Conservation (phyloP, 2,113 vertebrate genomes). For the Mustela lutreola region DNA sequence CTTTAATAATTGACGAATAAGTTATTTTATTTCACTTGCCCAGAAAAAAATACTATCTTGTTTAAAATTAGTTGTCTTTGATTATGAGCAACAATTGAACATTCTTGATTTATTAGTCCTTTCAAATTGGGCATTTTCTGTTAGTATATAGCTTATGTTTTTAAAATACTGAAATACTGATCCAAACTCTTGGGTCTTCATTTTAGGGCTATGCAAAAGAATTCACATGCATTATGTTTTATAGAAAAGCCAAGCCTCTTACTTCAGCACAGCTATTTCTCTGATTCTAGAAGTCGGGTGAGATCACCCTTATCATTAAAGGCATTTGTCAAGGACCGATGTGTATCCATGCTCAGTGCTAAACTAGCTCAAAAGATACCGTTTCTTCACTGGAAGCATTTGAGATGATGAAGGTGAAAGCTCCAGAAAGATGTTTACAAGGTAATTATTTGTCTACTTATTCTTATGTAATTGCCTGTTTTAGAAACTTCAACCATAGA, state of each 20-base stretch:
- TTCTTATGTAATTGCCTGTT: not conserved
- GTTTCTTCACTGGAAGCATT: not conserved
- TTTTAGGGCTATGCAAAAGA: not conserved
- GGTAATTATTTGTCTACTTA: constrained; percentile 35
- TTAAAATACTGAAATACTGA: not conserved
- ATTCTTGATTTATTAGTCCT: not conserved
- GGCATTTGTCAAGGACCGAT: not conserved
- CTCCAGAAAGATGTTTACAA: not conserved
- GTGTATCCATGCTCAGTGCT: not conserved
- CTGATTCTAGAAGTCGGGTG: not conserved
- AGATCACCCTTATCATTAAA: not conserved
- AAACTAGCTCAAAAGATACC: not conserved
- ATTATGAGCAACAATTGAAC: not conserved
- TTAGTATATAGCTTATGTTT: not conserved
- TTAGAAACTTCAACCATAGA: constrained; percentile 7
- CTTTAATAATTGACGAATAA: not conserved
- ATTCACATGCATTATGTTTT: not conserved
- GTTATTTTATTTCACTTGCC: not conserved
- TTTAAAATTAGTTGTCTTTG: not conserved
- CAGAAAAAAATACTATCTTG: not conserved
- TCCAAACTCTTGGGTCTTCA: not conserved
- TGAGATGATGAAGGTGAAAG: not conserved
- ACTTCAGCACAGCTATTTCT: not conserved
- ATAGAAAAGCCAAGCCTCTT: not conserved
- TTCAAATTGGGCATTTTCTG: not conserved